A percentile compares a stretch with the other conserved stretches of the same genome.
These are phyloP conservation scores for Chromoteleia sp. DNA, from an alignment of 2,888 invertebrate species.

Conservation along the genomic window DNA sequence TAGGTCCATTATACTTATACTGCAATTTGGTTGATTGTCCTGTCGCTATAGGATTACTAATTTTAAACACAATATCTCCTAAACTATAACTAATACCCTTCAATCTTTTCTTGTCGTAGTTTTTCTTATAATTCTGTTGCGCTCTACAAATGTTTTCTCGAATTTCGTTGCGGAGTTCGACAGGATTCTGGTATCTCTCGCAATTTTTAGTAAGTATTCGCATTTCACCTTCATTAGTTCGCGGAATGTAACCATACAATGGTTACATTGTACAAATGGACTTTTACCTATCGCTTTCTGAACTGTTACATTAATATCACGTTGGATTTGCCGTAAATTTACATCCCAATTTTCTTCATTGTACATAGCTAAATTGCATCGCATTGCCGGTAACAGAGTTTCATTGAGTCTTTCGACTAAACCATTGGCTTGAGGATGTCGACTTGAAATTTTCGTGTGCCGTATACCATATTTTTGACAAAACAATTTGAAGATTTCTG, in stretches of 20 bases:
- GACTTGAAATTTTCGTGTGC: constrained; percentile 59
- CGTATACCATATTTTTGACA: constrained; percentile 55
- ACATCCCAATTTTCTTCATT: constrained; percentile 28
- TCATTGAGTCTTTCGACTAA: constrained; percentile 50
- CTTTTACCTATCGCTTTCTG: constrained; percentile 31
- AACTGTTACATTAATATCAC: constrained; percentile 36
- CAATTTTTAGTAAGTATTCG: constrained; percentile 13
- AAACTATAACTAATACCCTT: constrained; percentile 1
- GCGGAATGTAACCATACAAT: constrained; percentile 36
- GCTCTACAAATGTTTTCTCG: too few species aligned
- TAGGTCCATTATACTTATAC: constrained; percentile 7
- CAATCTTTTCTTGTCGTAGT: not conserved
- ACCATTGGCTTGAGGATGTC: constrained; percentile 66
- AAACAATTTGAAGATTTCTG: constrained; percentile 31
- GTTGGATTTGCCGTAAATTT: constrained; percentile 17
- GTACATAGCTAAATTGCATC: not conserved
- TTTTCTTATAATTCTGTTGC: not conserved
- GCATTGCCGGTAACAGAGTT: constrained; percentile 46
- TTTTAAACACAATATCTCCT: constrained; percentile 10
- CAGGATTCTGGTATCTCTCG: too few species aligned
- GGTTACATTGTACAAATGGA: constrained; percentile 47
- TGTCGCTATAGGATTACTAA: not conserved
- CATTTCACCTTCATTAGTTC: constrained; percentile 28
- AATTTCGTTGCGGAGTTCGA: too few species aligned
- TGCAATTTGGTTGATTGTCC: constrained; percentile 20